Conservation (phyloP, 2,113 vertebrate genomes). For the Psammodynastes pulverulentus region DNA sequence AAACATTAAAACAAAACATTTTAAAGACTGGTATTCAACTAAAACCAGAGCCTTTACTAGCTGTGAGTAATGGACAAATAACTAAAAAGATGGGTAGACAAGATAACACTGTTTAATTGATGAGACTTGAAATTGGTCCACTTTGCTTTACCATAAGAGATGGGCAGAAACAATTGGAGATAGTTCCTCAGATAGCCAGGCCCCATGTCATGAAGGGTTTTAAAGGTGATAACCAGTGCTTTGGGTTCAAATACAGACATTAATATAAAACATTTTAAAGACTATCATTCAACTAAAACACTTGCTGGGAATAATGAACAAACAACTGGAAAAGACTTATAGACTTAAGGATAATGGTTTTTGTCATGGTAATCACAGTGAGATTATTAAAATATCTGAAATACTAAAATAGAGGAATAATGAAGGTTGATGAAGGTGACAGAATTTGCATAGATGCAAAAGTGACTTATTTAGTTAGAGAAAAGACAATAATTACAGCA, state of each 20-base stretch:
- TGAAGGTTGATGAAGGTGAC: neutral
- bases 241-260: too few species aligned
- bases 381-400: neutral
- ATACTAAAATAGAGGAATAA: neutral
- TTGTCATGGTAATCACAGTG: neutral
- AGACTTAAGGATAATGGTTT: neutral
- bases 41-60: too few species aligned
- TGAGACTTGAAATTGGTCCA: neutral
- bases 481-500: neutral
- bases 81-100: too few species aligned
- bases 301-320: neutral
- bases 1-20: too few species aligned
- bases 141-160: neutral
- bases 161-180: neutral
- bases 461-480: neutral
- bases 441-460: neutral
- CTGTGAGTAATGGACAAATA: too few species aligned
- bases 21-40: too few species aligned
- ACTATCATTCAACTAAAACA: too few species aligned
- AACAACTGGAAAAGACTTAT: neutral
- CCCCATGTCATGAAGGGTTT: too few species aligned
- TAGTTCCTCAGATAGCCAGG: neutral
- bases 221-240: too few species aligned
- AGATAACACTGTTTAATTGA: neutral
- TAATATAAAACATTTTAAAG: too few species aligned